A percentile compares a stretch with the other conserved stretches of the same genome.
Evolutionary conservation across 2,888 invertebrate species (phyloP).

Genomic region (Pristionchus japonicus): DNA sequence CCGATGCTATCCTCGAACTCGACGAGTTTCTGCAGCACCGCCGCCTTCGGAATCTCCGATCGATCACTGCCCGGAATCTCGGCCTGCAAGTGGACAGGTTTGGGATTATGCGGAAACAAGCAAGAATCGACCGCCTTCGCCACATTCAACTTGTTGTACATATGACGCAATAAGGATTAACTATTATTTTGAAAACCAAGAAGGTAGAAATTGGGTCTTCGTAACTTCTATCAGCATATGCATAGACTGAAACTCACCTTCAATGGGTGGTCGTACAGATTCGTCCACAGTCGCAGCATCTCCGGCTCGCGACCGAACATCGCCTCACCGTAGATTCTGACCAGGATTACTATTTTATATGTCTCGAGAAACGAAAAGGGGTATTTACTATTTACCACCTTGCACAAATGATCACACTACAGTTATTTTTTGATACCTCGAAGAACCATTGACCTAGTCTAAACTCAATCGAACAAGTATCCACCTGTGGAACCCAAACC

Average conservation of each 20-base stretch:
- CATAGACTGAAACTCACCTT: slow-evolving; percentile 80
- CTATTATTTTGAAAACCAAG: no score
- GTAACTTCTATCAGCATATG: no score
- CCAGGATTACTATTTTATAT: neutral
- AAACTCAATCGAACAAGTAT: no score
- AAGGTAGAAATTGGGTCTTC: no score
- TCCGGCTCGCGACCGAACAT: slow-evolving; percentile 76
- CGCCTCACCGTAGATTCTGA: slow-evolving; percentile 64
- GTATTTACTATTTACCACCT: neutral
- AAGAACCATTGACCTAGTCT: no score
- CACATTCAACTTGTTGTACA: no score
- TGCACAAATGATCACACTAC: no score
- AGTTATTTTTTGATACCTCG: no score
- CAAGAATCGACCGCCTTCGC: neutral
- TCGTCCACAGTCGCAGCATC: slow-evolving; percentile 86
- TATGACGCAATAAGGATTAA: neutral
- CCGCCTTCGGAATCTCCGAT: slow-evolving; percentile 83
- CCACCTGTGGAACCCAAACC: no score
- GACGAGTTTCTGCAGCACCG: slow-evolving; percentile 82
- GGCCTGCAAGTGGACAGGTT: slow-evolving; percentile 77
- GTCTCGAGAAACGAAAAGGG: no score
- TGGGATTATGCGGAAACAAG: neutral
- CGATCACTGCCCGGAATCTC: slow-evolving; percentile 95
- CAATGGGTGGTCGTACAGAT: slow-evolving; percentile 90
- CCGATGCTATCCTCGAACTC: slow-evolving; percentile 85